These are phyloP conservation scores for Stegodyphus mimosarum DNA, from an alignment of 1,140 invertebrate genomes.

Conservation along the genomic window DNA sequence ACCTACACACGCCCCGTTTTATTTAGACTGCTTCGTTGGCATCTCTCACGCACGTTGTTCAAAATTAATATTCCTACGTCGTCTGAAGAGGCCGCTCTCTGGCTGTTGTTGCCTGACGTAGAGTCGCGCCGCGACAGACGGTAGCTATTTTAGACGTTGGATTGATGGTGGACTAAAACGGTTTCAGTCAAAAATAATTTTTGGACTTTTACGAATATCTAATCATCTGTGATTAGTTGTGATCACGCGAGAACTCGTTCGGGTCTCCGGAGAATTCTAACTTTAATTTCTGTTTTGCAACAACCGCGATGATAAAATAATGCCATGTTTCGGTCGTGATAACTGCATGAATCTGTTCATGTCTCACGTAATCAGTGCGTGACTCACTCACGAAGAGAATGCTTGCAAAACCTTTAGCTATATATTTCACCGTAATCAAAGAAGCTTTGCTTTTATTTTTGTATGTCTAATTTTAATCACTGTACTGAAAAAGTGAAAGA, in stretches of 20 bases:
- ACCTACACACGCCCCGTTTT: slow-evolving; percentile 6
- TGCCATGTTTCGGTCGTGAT: background rate
- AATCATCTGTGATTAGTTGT: slow-evolving; percentile 1
- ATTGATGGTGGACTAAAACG: background rate
- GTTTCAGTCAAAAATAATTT: background rate
- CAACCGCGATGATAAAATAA: background rate
- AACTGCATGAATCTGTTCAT: too few species aligned
- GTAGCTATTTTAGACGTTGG: background rate
- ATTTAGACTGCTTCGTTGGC: background rate
- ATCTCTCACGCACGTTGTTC: background rate
- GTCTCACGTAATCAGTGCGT: too few species aligned
- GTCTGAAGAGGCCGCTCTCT: background rate
- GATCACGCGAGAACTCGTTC: background rate
- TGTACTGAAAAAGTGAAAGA: too few species aligned
- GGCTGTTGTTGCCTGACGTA: background rate
- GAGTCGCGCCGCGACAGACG: background rate
- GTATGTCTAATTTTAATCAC: too few species aligned
- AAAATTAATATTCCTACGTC: slow-evolving; percentile 3
- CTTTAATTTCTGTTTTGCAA: background rate
- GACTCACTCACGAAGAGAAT: too few species aligned
- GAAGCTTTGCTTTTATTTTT: too few species aligned
- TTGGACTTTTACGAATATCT: slow-evolving; percentile 14
- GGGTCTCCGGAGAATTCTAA: background rate
- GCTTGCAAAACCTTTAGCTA: too few species aligned
- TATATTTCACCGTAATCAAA: too few species aligned